Evolutionary conservation across 2,797 vertebrate species (phyloP), one percentile per base, ranked within the genome.

Genomic region (Bradypodion pumilum): DNA sequence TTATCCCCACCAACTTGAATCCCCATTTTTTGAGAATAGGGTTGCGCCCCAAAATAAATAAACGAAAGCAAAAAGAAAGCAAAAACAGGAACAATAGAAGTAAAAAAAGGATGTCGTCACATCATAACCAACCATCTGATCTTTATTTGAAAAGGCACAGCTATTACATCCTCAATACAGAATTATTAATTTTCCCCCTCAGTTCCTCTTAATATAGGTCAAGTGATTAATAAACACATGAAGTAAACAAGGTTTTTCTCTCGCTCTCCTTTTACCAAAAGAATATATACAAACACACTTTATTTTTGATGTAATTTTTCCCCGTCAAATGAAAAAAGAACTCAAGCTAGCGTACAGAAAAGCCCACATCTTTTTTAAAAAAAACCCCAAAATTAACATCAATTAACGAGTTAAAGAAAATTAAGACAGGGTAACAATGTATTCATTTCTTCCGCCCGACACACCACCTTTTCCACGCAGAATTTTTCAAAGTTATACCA

Each of bases 141-240:
- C 92, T 96, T 96, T 96, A 95, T 95, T 96, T 93, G 93, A 95
- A 96, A 84, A 96, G 95, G 95, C 95, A 95, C 95, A 95, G 93
- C 95, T 94, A 95, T 91, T 93, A 95, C 94, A 91, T 92, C 93
- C 94, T 92, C 83, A 80, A 91, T 88, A 95, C 95, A 94, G 95
- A 88, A 88, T 90, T 89, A 82, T 37, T 68, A 35, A 23, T 68
- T 85, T 75, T 76, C 37, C 81, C 37, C 81, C 91, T 92, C 90
- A 89, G 89, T 94, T 92, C 91, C 91, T 94, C 93, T 92, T 91
- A 52, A 80, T 88, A 88, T 89, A 92, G 93, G 93, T 91, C 90
- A 87, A 90, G 91, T 91, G 88, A 92, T 92, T 87, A 91, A 93
- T 87, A 91, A 93, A 93, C 93, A 94, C 93, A 92, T 90, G 89